phyloP scores from a whole-genome alignment of 2,113 vertebrate genomes.

The Pomatorhinus ruficollis region DNA sequence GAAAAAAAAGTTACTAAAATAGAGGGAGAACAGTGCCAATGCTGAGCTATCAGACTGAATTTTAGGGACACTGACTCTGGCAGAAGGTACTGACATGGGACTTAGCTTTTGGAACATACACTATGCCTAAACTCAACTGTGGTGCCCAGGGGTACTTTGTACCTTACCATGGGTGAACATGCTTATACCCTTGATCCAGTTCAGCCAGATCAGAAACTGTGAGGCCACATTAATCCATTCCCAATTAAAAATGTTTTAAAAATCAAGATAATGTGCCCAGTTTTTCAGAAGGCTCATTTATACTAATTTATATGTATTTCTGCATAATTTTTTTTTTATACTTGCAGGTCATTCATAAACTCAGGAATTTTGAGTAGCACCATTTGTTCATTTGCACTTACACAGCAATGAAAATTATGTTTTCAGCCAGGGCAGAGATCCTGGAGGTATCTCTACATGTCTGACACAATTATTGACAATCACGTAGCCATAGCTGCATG shows the following conservation, averaged over 20 bases:
- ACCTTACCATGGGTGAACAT: neutral
- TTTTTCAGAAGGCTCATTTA: neutral
- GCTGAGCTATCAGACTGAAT: neutral
- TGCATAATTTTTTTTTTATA: neutral
- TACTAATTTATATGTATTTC: neutral
- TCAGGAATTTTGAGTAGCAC: neutral
- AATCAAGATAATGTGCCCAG: neutral
- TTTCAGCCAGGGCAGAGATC: neutral
- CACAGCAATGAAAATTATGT: neutral
- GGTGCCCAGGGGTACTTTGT: fast-evolving
- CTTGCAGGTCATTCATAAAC: neutral
- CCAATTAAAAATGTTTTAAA: neutral
- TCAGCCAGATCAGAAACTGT: neutral
- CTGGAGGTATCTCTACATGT: neutral
- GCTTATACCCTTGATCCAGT: neutral
- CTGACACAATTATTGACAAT: neutral
- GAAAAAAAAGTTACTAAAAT: fast-evolving
- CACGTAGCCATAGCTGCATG: neutral
- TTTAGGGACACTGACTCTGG: neutral
- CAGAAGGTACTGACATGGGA: neutral
- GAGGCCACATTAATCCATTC: neutral
- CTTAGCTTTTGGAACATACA: neutral
- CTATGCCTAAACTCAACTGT: neutral
- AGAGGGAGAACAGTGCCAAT: neutral
- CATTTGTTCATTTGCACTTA: neutral